Evolutionary conservation across 2,797 vertebrate genomes (phyloP).

Genomic region (Scolopax bukidnonensis): DNA sequence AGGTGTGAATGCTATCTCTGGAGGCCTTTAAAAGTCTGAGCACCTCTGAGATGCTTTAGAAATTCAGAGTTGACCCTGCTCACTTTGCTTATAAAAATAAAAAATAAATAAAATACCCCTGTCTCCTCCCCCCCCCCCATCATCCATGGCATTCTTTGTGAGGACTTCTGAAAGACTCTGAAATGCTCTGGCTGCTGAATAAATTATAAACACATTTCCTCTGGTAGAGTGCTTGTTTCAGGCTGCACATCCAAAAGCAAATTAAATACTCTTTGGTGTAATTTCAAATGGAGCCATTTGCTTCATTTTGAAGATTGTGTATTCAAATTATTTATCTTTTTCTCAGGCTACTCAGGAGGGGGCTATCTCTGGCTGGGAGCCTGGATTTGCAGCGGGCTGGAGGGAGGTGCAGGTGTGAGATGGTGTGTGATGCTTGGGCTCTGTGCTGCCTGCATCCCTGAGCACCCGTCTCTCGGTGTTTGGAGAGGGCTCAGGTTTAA

Average conservation of each 20-base stretch:
- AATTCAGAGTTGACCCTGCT: constrained; percentile 4
- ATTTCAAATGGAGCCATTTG: constrained; percentile 12
- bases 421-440: rapidly evolving
- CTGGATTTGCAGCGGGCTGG: background rate
- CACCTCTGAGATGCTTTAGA: background rate
- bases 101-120: constrained; percentile 6
- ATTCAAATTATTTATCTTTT: background rate
- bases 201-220: constrained; percentile 61
- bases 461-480: rapidly evolving
- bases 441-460: rapidly evolving
- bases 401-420: background rate
- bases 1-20: background rate
- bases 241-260: constrained; percentile 43
- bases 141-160: background rate
- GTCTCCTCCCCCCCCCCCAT: background rate
- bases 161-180: constrained; percentile 69
- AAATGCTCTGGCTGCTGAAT: constrained; percentile 65
- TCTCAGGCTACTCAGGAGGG: background rate
- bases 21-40: constrained; percentile 5
- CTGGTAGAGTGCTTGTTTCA: background rate
- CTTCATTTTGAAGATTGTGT: background rate
- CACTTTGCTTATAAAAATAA: constrained; percentile 24
- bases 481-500: background rate
- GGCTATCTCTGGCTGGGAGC: background rate
- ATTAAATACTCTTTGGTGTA: constrained; percentile 36